These are phyloP conservation scores for Choristoneura rosaceana DNA, from an alignment of 2,888 invertebrate species.

Conservation along the genomic window DNA sequence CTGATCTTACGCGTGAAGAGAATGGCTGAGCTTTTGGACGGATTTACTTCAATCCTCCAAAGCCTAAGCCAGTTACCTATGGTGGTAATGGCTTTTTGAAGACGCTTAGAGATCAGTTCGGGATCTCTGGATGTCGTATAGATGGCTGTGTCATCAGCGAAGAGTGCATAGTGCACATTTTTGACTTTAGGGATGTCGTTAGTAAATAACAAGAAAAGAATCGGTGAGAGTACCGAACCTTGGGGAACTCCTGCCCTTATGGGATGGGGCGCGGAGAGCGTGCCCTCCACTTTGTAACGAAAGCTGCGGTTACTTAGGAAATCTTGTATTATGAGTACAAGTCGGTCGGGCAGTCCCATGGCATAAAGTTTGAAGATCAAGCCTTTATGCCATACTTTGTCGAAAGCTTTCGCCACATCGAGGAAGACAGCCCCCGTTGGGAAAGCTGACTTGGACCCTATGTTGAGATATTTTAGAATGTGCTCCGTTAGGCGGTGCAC, in stretches of 20 bases:
- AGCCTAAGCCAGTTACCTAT: background rate
- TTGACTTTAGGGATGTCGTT: constrained; percentile 17
- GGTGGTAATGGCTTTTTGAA: background rate
- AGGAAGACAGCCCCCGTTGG: constrained; percentile 20
- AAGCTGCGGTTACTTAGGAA: background rate
- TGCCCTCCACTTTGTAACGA: constrained; percentile 4
- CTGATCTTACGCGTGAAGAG: background rate
- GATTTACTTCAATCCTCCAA: constrained; percentile 24
- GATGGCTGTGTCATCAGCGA: constrained; percentile 4
- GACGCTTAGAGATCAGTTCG: rapidly evolving
- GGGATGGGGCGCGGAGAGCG: background rate
- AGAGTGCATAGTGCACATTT: constrained; percentile 1
- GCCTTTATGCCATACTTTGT: too few relatives aligned
- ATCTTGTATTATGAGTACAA: constrained; percentile 15
- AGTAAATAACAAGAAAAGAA: background rate
- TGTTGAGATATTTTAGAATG: background rate
- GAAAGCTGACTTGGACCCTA: background rate
- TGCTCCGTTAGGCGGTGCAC: constrained; percentile 19
- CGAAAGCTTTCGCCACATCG: constrained; percentile 20
- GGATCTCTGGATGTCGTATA: background rate
- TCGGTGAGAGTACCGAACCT: constrained; percentile 10
- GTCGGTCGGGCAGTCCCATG: background rate
- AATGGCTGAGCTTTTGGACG: constrained; percentile 1
- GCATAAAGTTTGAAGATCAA: constrained; percentile 19
- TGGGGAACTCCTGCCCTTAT: constrained; percentile 17